These are phyloP conservation scores for Xylophagus ater DNA, from an alignment of 2,888 invertebrate species.

Conservation along the genomic window DNA sequence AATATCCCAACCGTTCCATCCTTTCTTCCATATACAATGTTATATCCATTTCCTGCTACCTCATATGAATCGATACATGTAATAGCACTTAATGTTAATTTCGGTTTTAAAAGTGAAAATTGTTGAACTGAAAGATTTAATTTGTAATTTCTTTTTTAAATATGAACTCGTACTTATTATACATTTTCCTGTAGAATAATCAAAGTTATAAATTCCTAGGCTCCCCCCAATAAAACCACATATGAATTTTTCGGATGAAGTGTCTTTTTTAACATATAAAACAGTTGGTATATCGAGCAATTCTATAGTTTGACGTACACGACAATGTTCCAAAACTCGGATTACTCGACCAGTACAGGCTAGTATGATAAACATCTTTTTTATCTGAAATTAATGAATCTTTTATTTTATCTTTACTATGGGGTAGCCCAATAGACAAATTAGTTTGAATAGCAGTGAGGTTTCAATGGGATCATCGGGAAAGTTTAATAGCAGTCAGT, in stretches of 20 bases:
- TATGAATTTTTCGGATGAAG: constrained; percentile 55
- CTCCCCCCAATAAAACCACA: constrained; percentile 84
- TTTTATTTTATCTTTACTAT: too few relatives aligned
- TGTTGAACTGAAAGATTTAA: neutral
- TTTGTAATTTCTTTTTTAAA: neutral
- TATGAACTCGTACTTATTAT: neutral
- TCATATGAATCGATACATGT: constrained; percentile 60
- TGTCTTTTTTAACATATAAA: constrained; percentile 56
- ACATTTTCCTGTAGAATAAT: constrained; percentile 21
- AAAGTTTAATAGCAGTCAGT: too few relatives aligned
- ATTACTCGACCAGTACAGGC: constrained; percentile 76
- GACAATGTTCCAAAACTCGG: constrained; percentile 61
- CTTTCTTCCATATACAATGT: constrained; percentile 65
- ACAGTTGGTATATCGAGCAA: constrained; percentile 44
- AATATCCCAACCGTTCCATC: constrained; percentile 75
- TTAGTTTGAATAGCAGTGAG: too few relatives aligned
- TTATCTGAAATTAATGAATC: constrained; percentile 44
- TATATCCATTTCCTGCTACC: constrained; percentile 56
- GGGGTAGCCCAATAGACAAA: too few relatives aligned
- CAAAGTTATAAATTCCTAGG: constrained; percentile 56
- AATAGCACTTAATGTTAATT: constrained; percentile 37
- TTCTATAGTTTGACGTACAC: constrained; percentile 48
- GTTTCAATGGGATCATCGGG: too few relatives aligned
- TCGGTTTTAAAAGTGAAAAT: constrained; percentile 1
- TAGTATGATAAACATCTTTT: constrained; percentile 55